These are phyloP conservation scores for Stomatorhinus walkeri DNA, from an alignment of 2,797 vertebrate genomes.

Conservation along the genomic window DNA sequence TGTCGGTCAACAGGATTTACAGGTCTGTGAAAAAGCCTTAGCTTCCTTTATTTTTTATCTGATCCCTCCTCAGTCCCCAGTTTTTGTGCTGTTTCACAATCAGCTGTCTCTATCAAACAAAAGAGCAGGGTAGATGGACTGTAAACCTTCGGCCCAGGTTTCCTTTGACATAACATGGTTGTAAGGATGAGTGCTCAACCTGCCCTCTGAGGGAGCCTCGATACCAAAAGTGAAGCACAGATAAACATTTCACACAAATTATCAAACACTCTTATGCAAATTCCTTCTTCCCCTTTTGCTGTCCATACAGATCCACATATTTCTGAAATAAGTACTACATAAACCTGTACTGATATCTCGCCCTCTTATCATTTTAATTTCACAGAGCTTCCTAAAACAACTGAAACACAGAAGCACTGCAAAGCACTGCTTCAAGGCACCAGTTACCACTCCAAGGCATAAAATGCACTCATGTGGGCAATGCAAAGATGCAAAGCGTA, in stretches of 20 bases:
- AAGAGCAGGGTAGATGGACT: neutral
- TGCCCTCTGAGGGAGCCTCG: neutral
- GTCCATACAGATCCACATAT: neutral
- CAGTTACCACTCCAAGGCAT: neutral
- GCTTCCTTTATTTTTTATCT: neutral
- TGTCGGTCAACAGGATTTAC: slow-evolving; percentile 17
- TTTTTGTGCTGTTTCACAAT: neutral
- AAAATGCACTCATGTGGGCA: neutral
- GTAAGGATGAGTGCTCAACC: neutral
- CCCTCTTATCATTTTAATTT: neutral
- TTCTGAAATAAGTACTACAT: neutral
- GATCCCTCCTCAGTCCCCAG: neutral
- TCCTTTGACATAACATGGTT: neutral
- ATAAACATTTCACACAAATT: neutral
- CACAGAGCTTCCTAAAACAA: neutral
- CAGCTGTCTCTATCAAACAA: neutral
- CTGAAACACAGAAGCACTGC: neutral
- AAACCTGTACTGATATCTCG: neutral
- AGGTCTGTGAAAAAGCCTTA: neutral
- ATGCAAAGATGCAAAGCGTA: neutral
- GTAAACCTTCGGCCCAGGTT: neutral
- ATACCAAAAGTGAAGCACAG: neutral
- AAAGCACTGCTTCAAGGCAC: neutral
- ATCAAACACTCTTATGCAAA: slow-evolving; percentile 1
- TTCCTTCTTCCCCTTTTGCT: neutral